Percentiles rank a stretch among this genome's conserved stretches.
phyloP scores from a whole-genome alignment of 92 coral and sea anemone genomes.

The Palythoa grandiflora region DNA sequence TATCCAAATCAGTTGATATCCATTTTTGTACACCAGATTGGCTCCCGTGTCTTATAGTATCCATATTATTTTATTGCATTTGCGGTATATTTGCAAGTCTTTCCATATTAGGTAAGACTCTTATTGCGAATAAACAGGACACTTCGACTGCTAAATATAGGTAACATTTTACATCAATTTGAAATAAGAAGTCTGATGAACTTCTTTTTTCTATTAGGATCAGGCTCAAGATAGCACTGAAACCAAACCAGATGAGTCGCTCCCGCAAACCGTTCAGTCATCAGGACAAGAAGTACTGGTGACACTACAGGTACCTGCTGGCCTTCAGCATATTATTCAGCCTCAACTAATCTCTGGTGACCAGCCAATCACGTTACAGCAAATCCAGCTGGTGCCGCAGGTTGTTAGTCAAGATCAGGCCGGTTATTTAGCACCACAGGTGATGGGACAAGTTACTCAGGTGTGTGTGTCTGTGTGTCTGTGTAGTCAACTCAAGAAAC shows the following conservation, averaged over 20 bases:
- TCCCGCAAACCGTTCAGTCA: conserved; percentile 51
- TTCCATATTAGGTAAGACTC: too few relatives aligned
- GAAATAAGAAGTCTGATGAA: neutral
- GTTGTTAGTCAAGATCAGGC: conserved; percentile 44
- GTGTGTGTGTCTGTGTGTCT: conserved; percentile 9
- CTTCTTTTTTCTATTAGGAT: conserved; percentile 32
- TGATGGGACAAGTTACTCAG: conserved; percentile 38
- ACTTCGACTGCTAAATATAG: too few relatives aligned
- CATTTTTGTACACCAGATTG: too few relatives aligned
- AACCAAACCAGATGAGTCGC: conserved; percentile 54
- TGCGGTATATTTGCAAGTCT: too few relatives aligned
- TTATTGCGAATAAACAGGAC: too few relatives aligned
- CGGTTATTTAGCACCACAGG: conserved; percentile 34
- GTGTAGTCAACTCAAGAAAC: neutral
- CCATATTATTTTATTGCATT: too few relatives aligned
- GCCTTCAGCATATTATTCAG: conserved; percentile 64
- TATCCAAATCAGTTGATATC: too few relatives aligned
- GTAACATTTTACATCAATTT: too few relatives aligned
- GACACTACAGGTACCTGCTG: conserved; percentile 83
- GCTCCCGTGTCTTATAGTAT: too few relatives aligned
- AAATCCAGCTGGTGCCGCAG: conserved; percentile 73
- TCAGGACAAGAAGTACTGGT: conserved; percentile 79
- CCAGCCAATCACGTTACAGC: conserved; percentile 77
- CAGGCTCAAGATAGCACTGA: conserved; percentile 55
- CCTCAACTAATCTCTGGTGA: conserved; percentile 66